Evolutionary conservation across 2,888 invertebrate genomes (phyloP), one percentile per base, ranked within the genome.

Genomic region (Pemphredon lugubris): DNA sequence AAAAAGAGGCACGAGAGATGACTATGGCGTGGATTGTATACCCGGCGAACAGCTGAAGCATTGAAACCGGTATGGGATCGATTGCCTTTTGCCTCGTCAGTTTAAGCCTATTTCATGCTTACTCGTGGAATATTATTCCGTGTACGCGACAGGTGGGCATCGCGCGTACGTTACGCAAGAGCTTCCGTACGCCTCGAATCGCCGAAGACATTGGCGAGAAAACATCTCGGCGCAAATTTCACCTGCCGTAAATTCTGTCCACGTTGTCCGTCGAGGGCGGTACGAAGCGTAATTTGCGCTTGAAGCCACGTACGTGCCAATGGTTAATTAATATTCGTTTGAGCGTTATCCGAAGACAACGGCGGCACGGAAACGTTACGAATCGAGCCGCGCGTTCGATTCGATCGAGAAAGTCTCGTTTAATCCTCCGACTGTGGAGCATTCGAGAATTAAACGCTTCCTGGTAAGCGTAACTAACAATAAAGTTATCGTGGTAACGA

Each of bases 91-190:
- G 63, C 40, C 18, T 73, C 21, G 44, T 11, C 54, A 23, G 20
- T 57, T 45, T 32, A 48, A 61, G 57, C 61, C 69, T 69, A 73
- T 66, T 26, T 42, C 45, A 7, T 37, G 16, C 45, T 53, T 26
- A 53, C 18, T 48, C 57, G 45, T 66, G 39, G 67, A 54, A 69
- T 74, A 67, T 67, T 64, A 63, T 65, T 79, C 30, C 65, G 47
- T 48, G 71, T 37, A 44, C 18, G 44, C 61, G 81, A 81, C 83
- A 83, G 81, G 74, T 83, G 83, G 39, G 54, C 66, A 67, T 70
- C 65, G 42, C 34, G 34, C n/a, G 39, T 59, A 57, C 73, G 50
- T 71, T 72, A 47, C 55, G 23, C 21, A 55, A 16, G 40, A 68
- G 47, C 30, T 64, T 65, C 50, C 48, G 44, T 59, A 57, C 47